Base-by-base conservation (phyloP, 23 tunicate species). In the Ascidia mentula region DNA sequence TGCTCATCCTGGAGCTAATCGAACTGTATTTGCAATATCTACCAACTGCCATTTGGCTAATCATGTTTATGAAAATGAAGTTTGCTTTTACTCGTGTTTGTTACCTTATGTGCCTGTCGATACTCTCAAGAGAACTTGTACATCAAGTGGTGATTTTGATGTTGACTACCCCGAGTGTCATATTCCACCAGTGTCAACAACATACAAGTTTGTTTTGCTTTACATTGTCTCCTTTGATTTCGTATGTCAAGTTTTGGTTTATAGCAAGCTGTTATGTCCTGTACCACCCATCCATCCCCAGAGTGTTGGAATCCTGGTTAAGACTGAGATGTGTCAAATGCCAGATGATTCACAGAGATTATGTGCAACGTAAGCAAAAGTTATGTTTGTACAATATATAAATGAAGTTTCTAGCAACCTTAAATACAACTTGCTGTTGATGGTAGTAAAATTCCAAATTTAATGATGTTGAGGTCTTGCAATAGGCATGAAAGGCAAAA, bases 311-410 rank as follows among this genome's bases (percentile, higher is more conserved):
- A 31, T 15, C 7, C 30, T 75, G 35, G 4, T 61, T 13, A 46
- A 76, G 31, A 40, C 13, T 18, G 88, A 32, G 6, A 6, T 30
- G 31, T 84, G 88, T 38, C 9, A 15, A 3, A 34, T 65, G 73
- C 74, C 82, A 22, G 82, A 30, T 33, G 37, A 76, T 18, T 15
- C 40, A n/a, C 22, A 37, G 3, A 72, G 88, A 31, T 39, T 40
- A 22, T 84, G 88, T 76, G 88, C 88, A 5, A 36, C 75, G 88
- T 84, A 76, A 73, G 81, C 42, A 37, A 38, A 22, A 22, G 24
- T n/a, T n/a, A n/a, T n/a, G n/a, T n/a, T n/a, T n/a, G n/a, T n/a
- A n/a, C n/a, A n/a, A n/a, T n/a, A n/a, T n/a, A n/a, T n/a, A n/a
- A n/a, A n/a, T n/a, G n/a, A n/a, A n/a, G n/a, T n/a, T n/a, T n/a